Evolutionary conservation across 2,797 vertebrate species (phyloP).

Genomic region (Luscinia luscinia): DNA sequence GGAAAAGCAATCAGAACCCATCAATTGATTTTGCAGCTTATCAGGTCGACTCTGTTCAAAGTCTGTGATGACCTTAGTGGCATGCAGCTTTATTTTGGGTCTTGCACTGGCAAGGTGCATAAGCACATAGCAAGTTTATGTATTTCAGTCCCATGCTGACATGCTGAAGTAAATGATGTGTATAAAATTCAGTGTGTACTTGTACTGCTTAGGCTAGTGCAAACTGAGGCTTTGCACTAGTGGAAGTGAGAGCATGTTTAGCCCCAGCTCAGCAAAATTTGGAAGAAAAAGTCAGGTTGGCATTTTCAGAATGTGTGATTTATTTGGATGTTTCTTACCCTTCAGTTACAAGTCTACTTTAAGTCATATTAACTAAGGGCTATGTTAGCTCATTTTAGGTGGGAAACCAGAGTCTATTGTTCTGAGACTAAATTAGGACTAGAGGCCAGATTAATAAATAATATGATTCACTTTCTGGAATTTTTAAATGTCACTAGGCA

Average conservation of each 20-base stretch:
- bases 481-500: slow-evolving; percentile 19
- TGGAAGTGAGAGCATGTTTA: neutral
- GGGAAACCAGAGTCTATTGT: slow-evolving; percentile 1
- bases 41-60: neutral
- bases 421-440: slow-evolving; percentile 39
- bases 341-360: neutral
- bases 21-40: neutral
- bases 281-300: neutral
- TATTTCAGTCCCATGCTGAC: neutral
- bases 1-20: neutral
- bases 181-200: neutral
- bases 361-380: neutral
- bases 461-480: slow-evolving; percentile 40
- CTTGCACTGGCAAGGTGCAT: neutral
- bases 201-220: neutral
- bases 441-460: slow-evolving; percentile 58
- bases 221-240: neutral
- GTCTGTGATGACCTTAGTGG: neutral
- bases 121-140: accelerated
- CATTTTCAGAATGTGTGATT: slow-evolving; percentile 4
- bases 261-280: neutral
- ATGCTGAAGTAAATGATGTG: neutral
- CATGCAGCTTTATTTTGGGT: neutral
- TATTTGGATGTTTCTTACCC: slow-evolving; percentile 1
- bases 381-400: neutral